Evolutionary conservation across 2,113 vertebrate genomes (phyloP), one percentile per base, ranked within the genome.

Genomic region (Odontesthes bonariensis): DNA sequence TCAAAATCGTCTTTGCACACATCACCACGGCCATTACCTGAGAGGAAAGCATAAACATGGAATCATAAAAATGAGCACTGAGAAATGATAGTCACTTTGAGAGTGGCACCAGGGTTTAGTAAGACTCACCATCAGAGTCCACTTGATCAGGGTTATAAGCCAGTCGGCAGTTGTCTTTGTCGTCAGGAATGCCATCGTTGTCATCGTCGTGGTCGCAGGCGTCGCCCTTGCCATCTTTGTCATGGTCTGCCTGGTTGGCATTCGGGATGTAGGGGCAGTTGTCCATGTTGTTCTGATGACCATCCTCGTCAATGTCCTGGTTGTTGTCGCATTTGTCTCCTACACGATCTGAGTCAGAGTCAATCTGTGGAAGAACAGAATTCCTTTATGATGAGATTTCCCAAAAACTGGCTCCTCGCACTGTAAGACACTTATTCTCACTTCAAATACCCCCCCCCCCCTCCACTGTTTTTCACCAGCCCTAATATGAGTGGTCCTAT

Each of bases 171-270:
- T 99, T 99, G 84, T 99, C 98, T 89, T 94, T 97, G 20, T 99
- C 97, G 74, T 99, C 98, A n/a, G 98, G 97, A 72, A 99, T 93
- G 35, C 97, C 98, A 3, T 99, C 98, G 5, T 99, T 98, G 89
- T 99, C 98, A n/a, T 99, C 98, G n/a, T 99, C 98, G 0, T 98
- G 96, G 91, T 99, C 98, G 47, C 98, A 99, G 79, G 96, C 98
- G 8, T 99, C 98, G 35, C 98, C 98, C 91, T 98, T 99, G 83
- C 98, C 98, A 23, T 99, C 98, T 74, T 99, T 98, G 82, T 99
- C 98, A 0, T 99, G 98, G 86, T 99, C 98, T 1, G 93, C 98
- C 91, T 99, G 98, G 93, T 99, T 99, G 69, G 98, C 95, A 27
- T 99, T 99, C 35, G 98, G 85, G 73, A 99, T 96, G 49, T 99